Evolutionary conservation across 2,888 invertebrate genomes (phyloP).

Genomic region (Lasioglossum marginatum): DNA sequence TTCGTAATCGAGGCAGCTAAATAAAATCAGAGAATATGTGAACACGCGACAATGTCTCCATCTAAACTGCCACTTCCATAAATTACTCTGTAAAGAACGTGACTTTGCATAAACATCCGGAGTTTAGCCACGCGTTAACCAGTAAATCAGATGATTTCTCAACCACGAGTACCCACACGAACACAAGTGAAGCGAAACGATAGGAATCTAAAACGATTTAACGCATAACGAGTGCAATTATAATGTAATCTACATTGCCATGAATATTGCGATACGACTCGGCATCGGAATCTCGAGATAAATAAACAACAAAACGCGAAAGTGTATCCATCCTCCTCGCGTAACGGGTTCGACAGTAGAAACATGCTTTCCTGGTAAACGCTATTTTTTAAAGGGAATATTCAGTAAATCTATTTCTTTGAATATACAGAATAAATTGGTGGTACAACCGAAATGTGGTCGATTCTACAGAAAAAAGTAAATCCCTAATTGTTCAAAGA

Average conservation of each 20-base stretch:
- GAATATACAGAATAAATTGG: not conserved
- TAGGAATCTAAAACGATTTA: not conserved
- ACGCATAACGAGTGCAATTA: not conserved
- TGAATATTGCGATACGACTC: not conserved
- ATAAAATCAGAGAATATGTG: not conserved
- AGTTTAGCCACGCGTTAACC: not conserved
- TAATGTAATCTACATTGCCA: not conserved
- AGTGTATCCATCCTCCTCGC: not conserved
- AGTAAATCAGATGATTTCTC: not conserved
- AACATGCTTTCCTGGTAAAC: too few species aligned
- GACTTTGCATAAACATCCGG: not conserved
- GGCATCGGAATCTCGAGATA: not conserved
- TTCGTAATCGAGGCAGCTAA: too few species aligned
- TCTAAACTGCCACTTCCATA: not conserved
- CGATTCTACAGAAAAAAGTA: too few species aligned
- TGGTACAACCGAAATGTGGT: too few species aligned
- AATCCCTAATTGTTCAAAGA: too few species aligned
- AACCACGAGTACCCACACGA: not conserved
- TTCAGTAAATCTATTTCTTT: not conserved
- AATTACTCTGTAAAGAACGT: not conserved
- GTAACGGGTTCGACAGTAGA: not conserved
- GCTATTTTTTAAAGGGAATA: too few species aligned
- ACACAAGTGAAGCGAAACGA: not conserved
- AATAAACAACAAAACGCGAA: not conserved
- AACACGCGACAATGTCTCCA: not conserved